Evolutionary conservation across 1,140 invertebrate genomes (phyloP), one percentile per base, ranked within the genome.

Genomic region (Elysia chlorotica): DNA sequence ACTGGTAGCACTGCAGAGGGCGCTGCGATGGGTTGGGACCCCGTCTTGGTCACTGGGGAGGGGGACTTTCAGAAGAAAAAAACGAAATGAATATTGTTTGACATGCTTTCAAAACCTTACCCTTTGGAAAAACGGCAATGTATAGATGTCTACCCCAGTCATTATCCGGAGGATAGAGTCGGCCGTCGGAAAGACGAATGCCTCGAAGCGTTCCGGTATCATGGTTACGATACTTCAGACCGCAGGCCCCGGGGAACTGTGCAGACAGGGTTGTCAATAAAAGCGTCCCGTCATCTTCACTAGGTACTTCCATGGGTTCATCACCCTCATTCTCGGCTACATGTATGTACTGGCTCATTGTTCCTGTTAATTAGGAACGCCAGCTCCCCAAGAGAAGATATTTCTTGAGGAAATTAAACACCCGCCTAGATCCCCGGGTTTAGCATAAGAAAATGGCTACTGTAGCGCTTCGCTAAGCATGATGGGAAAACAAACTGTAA

Each of bases 51-150:
- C n/a, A n/a, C n/a, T n/a, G 72, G 56, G 68, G 54, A 69, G 41
- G 68, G 48, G 67, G 74, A 74, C 35, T 68, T 54, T 70, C 63
- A 70, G 67, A 76, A 77, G 69, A 71, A 65, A 66, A 38, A 63
- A 3, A 33, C 17, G 48, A 37, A 17, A 53, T 68, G 53, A 56
- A 57, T 30, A 36, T 56, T 41, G 25, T 3, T n/a, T n/a, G n/a
- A n/a, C n/a, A n/a, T n/a, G n/a, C n/a, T n/a, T n/a, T n/a, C n/a
- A n/a, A n/a, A n/a, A n/a, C n/a, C 76, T 75, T 81, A 95, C 94
- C 94, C 93, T 98, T 98, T 25, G 96, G 96, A 89, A 98, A 98
- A 74, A 97, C 96, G 88, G 95, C 96, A 86, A 95, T 92, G 89
- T 95, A 98, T 72, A 95, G 89, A 83, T 92, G 90, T 83, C 93